Evolutionary conservation across 2,888 invertebrate species (phyloP), one percentile per base, ranked within the genome.

Genomic region (Ditula angustiorana): DNA sequence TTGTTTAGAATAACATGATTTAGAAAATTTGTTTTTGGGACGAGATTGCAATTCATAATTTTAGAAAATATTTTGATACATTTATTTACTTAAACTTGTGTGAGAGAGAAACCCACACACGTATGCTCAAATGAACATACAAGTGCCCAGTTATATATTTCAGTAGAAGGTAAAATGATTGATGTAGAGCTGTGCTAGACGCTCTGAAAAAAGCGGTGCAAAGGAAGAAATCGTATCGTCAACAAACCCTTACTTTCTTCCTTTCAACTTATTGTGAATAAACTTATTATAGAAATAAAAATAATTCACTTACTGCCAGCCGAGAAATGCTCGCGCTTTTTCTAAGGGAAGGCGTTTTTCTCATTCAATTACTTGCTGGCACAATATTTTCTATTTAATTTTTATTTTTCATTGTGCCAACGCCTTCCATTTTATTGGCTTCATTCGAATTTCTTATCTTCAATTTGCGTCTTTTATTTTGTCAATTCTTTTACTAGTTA

Each of bases 321-420:
- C 74, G 74, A 77, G 77, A 75, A 76, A 76, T 78, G 75, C 71
- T 73, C 19, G 72, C 73, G 78, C 79, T 80, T 82, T 72, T 76
- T 76, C 70, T 70, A 62, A 71, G 67, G 69, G 74, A 70, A 72
- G 71, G 68, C 75, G 72, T 82, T 72, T 77, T 78, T 76, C 73
- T 88, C 80, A 91, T 92, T 85, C 77, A 82, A 88, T 90, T 90
- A 90, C 83, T 64, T 57, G 75, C 78, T 82, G 81, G 83, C 86
- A 89, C 88, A 88, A 89, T 90, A 88, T 90, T 91, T 81, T 90
- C 82, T 87, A 87, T 88, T 88, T 83, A 87, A 86, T 86, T 87
- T 86, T 87, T 87, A 86, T 88, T 88, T 84, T 79, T 85, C 80
- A 90, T 91, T 91, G 90, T 90, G 77, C 71, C 70, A 67, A 30